Base-by-base conservation (phyloP, 1,140 invertebrate genomes). In the Zaprionus ornatus region DNA sequence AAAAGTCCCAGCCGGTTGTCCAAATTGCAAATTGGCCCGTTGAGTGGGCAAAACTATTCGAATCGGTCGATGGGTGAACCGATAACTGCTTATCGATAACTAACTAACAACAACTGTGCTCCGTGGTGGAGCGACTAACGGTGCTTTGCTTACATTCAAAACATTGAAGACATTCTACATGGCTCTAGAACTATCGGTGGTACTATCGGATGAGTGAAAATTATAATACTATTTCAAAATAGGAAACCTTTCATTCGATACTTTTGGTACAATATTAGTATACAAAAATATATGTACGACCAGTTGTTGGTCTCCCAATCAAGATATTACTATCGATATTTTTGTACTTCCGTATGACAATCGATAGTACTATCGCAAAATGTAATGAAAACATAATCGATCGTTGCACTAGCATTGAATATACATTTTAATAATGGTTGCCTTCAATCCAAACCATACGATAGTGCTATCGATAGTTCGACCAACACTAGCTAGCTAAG, bases 1-100 rank as follows among this genome's bases (percentile, higher is more conserved):
- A 75, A 69, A 45, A 74, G 64, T 88, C 80, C 74, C 84, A 87
- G 78, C 80, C 85, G 67, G 52, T 87, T 74, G 32, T 70, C 66
- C 21, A 81, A 71, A 64, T 67, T 72, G 69, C 52, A 54, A 37
- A 57, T 37, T n/a, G 29, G 21, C 52, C 52, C 52, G 17, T 56
- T 12, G 17, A 35, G 29, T 52, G 66, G 66, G 66, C 68, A 19
- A 64, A 17, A 25, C 29, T 64, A 19, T n/a, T 55, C 23, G 25
- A 19, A 23, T 50, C 32, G 37, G 15, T 42, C 15, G 37, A 15
- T 40, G 37, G 0, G 37, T 15, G 37, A 42, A 42, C 40, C 40
- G 40, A 45, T 52, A 63, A 35, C 27, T 40, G 19, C 19, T 54
- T 61, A 57, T 50, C 25, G 50, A 66, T 66, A 69, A 29, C 29